Conservation (phyloP, 1,140 invertebrate species). For the Adelges cooleyi region DNA sequence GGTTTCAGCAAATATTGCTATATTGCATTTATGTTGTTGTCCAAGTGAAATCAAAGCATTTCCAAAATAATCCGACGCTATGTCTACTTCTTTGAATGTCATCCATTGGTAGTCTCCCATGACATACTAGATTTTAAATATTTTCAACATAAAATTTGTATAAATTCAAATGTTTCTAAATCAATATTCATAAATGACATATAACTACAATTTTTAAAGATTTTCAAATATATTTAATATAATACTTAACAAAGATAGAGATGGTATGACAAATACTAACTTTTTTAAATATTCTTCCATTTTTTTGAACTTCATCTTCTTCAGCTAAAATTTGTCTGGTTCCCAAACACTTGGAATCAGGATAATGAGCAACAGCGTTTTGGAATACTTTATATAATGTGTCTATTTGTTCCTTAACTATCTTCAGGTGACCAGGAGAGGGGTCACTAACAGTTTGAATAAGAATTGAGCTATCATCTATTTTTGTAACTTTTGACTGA, state of each 20-base stretch:
- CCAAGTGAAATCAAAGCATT: slow-evolving; percentile 59
- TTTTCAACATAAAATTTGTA: too few species aligned
- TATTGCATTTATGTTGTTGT: slow-evolving; percentile 52
- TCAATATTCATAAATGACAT: too few species aligned
- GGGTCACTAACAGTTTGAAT: slow-evolving; percentile 60
- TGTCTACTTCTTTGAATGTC: slow-evolving; percentile 67
- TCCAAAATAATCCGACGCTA: slow-evolving; percentile 61
- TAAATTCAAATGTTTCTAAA: too few species aligned
- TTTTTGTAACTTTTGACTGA: slow-evolving; percentile 45
- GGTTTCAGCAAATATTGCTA: slow-evolving; percentile 95
- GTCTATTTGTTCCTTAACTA: slow-evolving; percentile 62
- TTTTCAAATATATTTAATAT: too few species aligned
- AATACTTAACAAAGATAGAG: too few species aligned
- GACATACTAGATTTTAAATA: slow-evolving; percentile 54
- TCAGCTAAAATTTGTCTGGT: slow-evolving; percentile 82
- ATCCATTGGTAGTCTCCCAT: slow-evolving; percentile 91
- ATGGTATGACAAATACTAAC: too few species aligned
- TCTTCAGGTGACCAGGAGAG: slow-evolving; percentile 51
- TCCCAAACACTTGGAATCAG: slow-evolving; percentile 67
- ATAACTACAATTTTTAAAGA: too few species aligned
- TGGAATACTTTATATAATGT: slow-evolving; percentile 80
- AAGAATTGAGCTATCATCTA: slow-evolving; percentile 50
- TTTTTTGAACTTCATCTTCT: slow-evolving; percentile 84
- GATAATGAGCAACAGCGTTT: slow-evolving; percentile 60
- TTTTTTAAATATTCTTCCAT: slow-evolving; percentile 94